Evolutionary conservation across 2,113 vertebrate species (phyloP), one percentile per base, ranked within the genome.

Genomic region (Tupaia chinensis): DNA sequence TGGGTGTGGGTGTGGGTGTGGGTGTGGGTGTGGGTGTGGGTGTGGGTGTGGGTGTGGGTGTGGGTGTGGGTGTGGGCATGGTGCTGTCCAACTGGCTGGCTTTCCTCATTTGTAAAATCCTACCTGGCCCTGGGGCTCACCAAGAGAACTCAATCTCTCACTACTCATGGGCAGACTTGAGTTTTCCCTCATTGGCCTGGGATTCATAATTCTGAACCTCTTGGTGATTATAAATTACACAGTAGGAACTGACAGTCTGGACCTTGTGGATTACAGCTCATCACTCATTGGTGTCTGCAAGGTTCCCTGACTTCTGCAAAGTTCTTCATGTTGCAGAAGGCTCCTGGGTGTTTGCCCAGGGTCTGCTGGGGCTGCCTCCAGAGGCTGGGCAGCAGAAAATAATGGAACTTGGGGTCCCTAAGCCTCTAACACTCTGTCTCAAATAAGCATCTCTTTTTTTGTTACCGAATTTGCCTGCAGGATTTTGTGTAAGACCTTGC

Each of bases 401-500:
- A 53, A 8, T 5, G 29, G n/a, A 23, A 11, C 3, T 10, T 32
- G 3, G 16, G 22, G 25, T 53, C 32, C 72, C 15, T 10, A 11
- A 22, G 20, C 32, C n/a, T 68, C 34, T 27, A 15, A 5, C 54
- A 1, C 20, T 27, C 32, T 27, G 29, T 80, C 58, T 63, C 69
- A 61, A 34, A 80, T 20, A 23, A 68, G 53, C 25, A 10, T 54
- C 27, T 54, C 27, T 32, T 73, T 89, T 20, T 34, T 72, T 85
- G 10, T 60, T 68, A 73, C 15, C 85, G 34, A 44, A 79, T 76
- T 65, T 63, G 7, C 68, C n/a, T 76, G 8, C 13, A 13, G 32
- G 29, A 53, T 82, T 86, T 93, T 56, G n/a, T 70, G 27, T 72
- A 17, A n/a, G 29, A 77, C 74, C 73, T 90, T 85, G 22, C 53